A percentile compares a stretch with the other conserved stretches of the same genome.
phyloP scores from a whole-genome alignment of 2,113 vertebrate species.

The Dipodomys stephensi region DNA sequence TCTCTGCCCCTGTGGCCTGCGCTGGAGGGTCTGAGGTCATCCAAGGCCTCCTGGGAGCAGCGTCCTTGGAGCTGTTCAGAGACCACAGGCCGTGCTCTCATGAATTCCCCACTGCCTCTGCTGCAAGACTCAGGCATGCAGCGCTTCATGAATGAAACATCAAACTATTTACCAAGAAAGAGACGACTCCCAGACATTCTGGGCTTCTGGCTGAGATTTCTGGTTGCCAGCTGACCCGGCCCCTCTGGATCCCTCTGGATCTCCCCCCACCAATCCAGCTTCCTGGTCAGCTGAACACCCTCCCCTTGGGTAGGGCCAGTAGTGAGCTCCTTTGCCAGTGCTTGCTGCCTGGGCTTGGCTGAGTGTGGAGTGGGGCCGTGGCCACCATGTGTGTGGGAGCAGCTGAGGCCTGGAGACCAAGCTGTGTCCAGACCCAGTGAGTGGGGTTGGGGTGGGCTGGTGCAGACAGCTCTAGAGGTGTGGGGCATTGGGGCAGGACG shows the following conservation, averaged over 20 bases:
- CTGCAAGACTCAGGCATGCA: background rate
- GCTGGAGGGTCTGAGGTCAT: background rate
- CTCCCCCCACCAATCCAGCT: background rate
- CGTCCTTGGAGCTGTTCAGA: background rate
- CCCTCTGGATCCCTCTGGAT: background rate
- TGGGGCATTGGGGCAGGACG: background rate
- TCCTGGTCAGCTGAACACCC: background rate
- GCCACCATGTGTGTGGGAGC: background rate
- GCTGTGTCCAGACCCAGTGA: too few relatives aligned
- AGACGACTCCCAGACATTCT: background rate
- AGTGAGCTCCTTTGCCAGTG: fast-evolving
- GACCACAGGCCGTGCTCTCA: background rate
- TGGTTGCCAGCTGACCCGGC: background rate
- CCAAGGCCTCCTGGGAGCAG: background rate
- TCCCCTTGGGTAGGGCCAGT: background rate
- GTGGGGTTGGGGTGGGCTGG: background rate
- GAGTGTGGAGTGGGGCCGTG: too few relatives aligned
- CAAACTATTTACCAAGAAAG: background rate
- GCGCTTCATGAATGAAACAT: background rate
- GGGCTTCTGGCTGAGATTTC: background rate
- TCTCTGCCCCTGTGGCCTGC: background rate
- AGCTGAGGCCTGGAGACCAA: background rate
- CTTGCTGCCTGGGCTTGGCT: fast-evolving
- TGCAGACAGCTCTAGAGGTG: background rate
- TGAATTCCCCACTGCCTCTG: background rate